Percentiles rank a stretch among this genome's conserved stretches.
These are phyloP conservation scores for Canis aureus DNA, from an alignment of 2,113 vertebrate genomes.

Conservation along the genomic window DNA sequence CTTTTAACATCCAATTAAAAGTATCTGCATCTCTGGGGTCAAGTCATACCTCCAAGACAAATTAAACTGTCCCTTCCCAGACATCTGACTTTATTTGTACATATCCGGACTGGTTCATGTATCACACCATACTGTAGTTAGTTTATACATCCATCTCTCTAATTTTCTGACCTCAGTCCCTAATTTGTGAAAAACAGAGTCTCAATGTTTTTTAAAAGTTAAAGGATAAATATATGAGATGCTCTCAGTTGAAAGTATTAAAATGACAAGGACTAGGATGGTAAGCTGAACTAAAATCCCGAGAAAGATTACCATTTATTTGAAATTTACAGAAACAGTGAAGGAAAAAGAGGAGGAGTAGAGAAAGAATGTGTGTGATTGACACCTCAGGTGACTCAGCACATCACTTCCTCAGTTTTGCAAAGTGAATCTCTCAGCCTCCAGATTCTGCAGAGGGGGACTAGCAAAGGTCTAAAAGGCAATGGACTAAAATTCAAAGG, in stretches of 20 bases:
- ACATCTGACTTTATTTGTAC: not conserved
- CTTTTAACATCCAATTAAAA: not conserved
- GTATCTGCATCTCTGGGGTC: not conserved
- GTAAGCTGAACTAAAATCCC: not conserved
- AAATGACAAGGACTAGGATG: not conserved
- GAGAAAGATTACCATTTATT: not conserved
- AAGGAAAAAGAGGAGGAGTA: not conserved
- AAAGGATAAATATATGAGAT: slow-evolving; percentile 4
- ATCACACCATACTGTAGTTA: not conserved
- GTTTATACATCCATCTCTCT: not conserved
- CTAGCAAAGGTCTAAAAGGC: not conserved
- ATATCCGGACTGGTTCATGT: not conserved
- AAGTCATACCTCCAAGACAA: not conserved
- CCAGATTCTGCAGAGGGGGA: not conserved
- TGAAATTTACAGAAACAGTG: not conserved
- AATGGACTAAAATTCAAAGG: not conserved
- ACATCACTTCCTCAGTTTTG: not conserved
- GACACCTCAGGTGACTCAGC: not conserved
- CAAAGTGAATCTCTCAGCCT: not conserved
- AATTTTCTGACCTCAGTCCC: not conserved
- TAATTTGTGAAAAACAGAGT: not conserved
- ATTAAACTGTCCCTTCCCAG: not conserved
- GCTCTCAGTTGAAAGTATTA: not conserved
- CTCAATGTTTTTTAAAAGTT: slow-evolving; percentile 9
- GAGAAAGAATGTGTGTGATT: fast-evolving